Evolutionary conservation across 1,140 invertebrate species (phyloP).

Genomic region (Drosophila equinoxialis): DNA sequence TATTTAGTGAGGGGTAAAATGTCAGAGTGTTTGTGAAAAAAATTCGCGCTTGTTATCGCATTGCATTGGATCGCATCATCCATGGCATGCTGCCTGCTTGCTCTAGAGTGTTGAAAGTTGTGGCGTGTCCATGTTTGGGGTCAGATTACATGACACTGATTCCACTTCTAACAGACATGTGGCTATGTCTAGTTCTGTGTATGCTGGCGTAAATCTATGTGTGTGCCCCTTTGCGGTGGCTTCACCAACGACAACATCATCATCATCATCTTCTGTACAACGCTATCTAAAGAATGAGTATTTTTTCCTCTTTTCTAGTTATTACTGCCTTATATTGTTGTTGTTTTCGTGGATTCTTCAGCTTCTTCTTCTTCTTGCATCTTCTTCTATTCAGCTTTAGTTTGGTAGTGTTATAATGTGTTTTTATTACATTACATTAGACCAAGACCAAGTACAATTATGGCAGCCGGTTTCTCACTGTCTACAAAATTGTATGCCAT

Average conservation of each 20-base stretch:
- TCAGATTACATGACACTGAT: conserved; percentile 81
- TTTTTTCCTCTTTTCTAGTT: conserved; percentile 39
- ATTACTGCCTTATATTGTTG: conserved; percentile 29
- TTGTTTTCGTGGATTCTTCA: conserved; percentile 20
- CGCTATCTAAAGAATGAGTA: conserved; percentile 6
- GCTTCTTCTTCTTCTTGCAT: not conserved
- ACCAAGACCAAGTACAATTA: conserved; percentile 66
- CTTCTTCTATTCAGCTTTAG: conserved; percentile 37
- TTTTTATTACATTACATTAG: conserved; percentile 79
- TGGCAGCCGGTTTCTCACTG: conserved; percentile 63
- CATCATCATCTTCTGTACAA: not conserved
- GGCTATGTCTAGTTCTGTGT: conserved; percentile 27
- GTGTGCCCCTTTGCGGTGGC: conserved; percentile 3
- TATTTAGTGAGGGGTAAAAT: conserved; percentile 47
- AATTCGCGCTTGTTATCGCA: conserved; percentile 78
- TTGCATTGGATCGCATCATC: conserved; percentile 30
- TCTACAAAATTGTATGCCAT: conserved; percentile 20
- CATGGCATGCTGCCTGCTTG: conserved; percentile 22
- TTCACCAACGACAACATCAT: conserved; percentile 3
- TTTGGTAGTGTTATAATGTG: conserved; percentile 65
- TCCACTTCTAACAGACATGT: conserved; percentile 69
- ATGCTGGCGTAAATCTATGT: too few relatives aligned
- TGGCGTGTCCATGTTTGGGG: conserved; percentile 80
- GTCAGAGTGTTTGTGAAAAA: conserved; percentile 63
- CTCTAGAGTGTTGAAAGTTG: conserved; percentile 75